Base-by-base conservation (phyloP, 1,140 invertebrate genomes). In the Sinonovacula constricta region DNA sequence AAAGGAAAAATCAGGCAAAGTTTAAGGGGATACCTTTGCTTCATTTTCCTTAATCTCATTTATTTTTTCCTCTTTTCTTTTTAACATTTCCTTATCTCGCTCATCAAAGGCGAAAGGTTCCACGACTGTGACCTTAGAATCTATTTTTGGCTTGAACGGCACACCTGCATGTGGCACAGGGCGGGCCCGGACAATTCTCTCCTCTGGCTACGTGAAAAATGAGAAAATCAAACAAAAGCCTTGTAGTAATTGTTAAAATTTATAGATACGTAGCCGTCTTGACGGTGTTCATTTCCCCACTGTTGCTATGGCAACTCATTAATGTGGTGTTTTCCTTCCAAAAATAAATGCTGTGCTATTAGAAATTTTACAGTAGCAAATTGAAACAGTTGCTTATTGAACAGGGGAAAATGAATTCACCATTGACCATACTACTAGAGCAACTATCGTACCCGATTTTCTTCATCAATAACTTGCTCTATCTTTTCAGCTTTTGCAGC, bases 41-140 rank as follows among this genome's bases (percentile, higher is more conserved):
- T 88, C 86, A 54, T 89, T 88, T 66, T 91, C 88, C 34, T 86
- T 56, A 26, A 88, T 78, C 72, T 88, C 76, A 39, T 93, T 91
- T 0, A 92, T 87, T 62, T 92, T 89, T 72, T 93, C 89, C 80
- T 93, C 92, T 80, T 92, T 93, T 57, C 90, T 91, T 14, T 90
- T 88, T 0, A 89, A 66, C 30, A 88, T 63, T 45, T 86, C 62
- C 76, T 92, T 92, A 65, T 93, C 88, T 0, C 92, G 86, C 14
- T 91, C 72, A 53, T 93, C 93, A 80, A 94, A 94, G 49, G 91
- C 92, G 65, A 94, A 93, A 12, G 93, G 89, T 22, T 85, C 75
- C 18, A 84, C 79, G n/a, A 87, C 83, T 18, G 87, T 90, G 14
- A 60, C 36, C 53, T 86, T 83, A 71, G 89, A 89, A 10, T 79